Conservation (phyloP, 1,140 invertebrate species). For the Aphidius gifuensis region DNA sequence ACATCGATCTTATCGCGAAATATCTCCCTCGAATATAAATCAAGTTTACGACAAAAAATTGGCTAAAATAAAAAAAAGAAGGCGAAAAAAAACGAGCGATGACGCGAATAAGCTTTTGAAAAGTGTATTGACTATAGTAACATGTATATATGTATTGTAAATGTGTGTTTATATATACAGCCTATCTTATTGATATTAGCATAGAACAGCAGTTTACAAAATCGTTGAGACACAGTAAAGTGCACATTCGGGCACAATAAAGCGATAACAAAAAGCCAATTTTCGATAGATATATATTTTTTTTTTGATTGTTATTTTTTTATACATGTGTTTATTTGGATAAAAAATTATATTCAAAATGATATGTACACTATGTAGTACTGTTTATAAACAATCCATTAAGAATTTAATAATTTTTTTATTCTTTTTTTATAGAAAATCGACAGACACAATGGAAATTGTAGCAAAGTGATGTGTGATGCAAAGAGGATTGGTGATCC, state of each 20-base stretch:
- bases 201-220: constrained; percentile 54
- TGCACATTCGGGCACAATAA: constrained; percentile 47
- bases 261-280: constrained; percentile 43
- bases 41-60: background rate
- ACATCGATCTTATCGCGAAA: constrained; percentile 14
- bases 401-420: background rate
- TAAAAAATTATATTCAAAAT: background rate
- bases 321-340: background rate
- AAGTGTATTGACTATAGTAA: too few species aligned
- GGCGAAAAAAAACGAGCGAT: constrained; percentile 34
- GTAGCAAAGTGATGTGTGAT: constrained; percentile 13
- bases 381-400: background rate
- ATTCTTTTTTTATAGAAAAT: background rate
- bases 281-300: background rate
- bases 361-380: background rate
- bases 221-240: constrained; percentile 47
- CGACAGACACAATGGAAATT: background rate
- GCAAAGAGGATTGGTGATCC: constrained; percentile 50
- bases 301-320: background rate
- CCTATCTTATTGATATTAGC: constrained; percentile 52
- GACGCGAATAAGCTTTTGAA: too few species aligned
- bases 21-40: constrained; percentile 9
- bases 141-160: too few species aligned
- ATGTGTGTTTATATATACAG: constrained; percentile 23
- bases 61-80: constrained; percentile 11